Conservation (phyloP, 1,140 invertebrate species). For the Eciton burchellii region DNA sequence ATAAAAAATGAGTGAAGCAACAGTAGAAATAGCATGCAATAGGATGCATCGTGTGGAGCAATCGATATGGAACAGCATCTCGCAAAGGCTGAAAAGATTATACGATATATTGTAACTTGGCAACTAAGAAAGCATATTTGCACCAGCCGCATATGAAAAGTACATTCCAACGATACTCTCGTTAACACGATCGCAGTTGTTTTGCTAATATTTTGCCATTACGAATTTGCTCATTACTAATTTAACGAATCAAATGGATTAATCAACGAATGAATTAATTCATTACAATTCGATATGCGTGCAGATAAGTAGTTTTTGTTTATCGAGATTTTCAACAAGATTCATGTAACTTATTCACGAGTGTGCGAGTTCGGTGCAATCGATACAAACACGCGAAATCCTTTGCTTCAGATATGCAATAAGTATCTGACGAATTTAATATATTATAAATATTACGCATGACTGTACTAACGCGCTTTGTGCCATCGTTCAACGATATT, state of each 20-base stretch:
- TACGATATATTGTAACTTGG: neutral
- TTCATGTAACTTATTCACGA: too few relatives aligned
- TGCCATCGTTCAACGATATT: too few relatives aligned
- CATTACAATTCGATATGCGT: neutral
- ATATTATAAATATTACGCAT: neutral
- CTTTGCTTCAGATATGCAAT: neutral
- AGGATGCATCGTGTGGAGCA: neutral
- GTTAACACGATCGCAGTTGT: neutral
- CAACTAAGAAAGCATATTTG: neutral
- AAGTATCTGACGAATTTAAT: neutral
- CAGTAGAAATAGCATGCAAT: neutral
- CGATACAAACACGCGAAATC: neutral
- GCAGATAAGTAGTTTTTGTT: neutral
- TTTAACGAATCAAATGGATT: neutral
- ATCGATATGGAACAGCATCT: neutral
- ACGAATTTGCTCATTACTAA: neutral
- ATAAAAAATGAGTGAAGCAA: constrained; percentile 8
- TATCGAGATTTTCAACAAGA: neutral
- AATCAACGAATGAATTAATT: neutral
- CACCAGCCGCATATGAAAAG: constrained; percentile 7
- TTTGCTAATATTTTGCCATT: neutral
- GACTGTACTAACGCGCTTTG: too few relatives aligned
- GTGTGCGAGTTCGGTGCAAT: too few relatives aligned
- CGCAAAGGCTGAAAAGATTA: neutral
- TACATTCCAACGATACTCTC: neutral